These are phyloP conservation scores for Pseudococcus longispinus DNA, from an alignment of 2,888 invertebrate species.

Conservation along the genomic window DNA sequence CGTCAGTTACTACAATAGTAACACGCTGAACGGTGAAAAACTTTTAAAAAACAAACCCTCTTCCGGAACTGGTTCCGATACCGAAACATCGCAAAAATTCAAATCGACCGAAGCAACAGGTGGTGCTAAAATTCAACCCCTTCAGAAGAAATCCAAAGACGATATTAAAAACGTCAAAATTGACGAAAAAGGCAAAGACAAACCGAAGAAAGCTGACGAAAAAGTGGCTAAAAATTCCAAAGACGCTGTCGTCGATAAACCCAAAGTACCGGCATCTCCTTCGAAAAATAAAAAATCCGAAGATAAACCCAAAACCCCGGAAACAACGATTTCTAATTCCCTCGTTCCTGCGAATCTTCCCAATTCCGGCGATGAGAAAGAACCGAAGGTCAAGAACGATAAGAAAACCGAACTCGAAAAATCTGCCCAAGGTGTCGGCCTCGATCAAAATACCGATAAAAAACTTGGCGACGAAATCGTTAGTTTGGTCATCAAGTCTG, in stretches of 20 bases:
- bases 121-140: neutral
- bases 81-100: neutral
- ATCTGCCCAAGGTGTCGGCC: neutral
- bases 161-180: neutral
- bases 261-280: neutral
- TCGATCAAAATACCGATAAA: neutral
- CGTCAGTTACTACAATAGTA: constrained; percentile 5
- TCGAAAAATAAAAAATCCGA: constrained; percentile 46
- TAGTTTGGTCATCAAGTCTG: neutral
- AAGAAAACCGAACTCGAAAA: neutral
- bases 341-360: neutral
- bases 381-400: neutral
- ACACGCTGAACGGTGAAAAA: neutral
- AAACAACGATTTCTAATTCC: neutral
- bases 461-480: neutral
- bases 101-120: neutral
- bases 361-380: neutral
- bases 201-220: neutral
- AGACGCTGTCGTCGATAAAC: neutral
- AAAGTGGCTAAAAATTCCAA: neutral
- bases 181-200: neutral
- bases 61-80: neutral
- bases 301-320: neutral
- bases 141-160: constrained; percentile 11
- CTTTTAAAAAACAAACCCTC: neutral